Evolutionary conservation across 1,140 invertebrate species (phyloP).

Genomic region (Phthorimaea operculella): DNA sequence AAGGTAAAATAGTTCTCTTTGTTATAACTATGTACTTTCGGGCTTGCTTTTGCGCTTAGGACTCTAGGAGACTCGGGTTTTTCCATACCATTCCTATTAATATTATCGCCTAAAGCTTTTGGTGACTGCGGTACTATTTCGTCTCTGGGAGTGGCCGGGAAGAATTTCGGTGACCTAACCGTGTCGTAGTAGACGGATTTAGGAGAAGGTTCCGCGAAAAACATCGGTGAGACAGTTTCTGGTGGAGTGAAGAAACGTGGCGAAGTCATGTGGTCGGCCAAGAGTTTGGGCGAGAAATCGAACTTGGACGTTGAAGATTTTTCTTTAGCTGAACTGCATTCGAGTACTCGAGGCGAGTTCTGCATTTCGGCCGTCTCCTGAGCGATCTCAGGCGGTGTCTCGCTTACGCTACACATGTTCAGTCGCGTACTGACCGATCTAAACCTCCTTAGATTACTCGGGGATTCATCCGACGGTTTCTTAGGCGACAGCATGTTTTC

Average conservation of each 20-base stretch:
- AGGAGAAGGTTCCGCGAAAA: conserved; percentile 56
- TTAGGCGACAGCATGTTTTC: conserved; percentile 27
- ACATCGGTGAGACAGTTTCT: conserved; percentile 56
- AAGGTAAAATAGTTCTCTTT: conserved; percentile 63
- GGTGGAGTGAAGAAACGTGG: conserved; percentile 60
- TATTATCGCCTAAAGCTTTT: conserved; percentile 44
- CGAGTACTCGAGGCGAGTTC: conserved; percentile 51
- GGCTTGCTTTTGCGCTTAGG: conserved; percentile 47
- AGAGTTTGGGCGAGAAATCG: conserved; percentile 54
- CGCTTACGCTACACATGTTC: conserved; percentile 56
- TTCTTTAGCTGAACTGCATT: conserved; percentile 56
- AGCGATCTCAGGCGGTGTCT: conserved; percentile 38
- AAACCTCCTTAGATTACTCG: conserved; percentile 48
- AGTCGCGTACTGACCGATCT: conserved; percentile 56
- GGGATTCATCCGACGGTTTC: conserved; percentile 40
- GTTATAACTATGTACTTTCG: conserved; percentile 55
- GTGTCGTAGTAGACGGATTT: conserved; percentile 59
- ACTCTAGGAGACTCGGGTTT: conserved; percentile 57
- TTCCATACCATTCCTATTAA: conserved; percentile 54
- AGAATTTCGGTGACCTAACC: conserved; percentile 55
- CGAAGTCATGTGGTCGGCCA: conserved; percentile 44
- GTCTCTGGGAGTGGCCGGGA: conserved; percentile 52
- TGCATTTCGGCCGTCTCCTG: conserved; percentile 56
- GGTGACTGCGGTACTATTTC: conserved; percentile 46
- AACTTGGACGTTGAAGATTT: conserved; percentile 54